These are phyloP conservation scores for Phorcus lineatus DNA, from an alignment of 2,888 invertebrate species.

Conservation along the genomic window DNA sequence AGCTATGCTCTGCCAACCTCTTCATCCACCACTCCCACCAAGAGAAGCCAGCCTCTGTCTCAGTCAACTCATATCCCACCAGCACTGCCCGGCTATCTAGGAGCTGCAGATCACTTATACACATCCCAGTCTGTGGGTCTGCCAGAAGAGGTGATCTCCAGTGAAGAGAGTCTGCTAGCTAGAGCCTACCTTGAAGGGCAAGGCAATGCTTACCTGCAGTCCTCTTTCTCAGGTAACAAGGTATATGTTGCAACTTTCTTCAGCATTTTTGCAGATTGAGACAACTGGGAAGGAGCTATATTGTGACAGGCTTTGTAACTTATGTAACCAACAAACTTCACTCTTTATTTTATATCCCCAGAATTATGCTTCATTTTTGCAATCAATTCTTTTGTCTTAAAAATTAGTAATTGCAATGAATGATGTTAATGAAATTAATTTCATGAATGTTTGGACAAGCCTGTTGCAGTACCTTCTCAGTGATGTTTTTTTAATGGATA, in stretches of 20 bases:
- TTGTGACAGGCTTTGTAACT: neutral
- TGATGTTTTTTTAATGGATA: no score
- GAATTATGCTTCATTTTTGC: no score
- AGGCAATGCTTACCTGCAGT: slow-evolving; percentile 17
- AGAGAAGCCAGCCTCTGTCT: slow-evolving; percentile 23
- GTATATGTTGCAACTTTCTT: slow-evolving; percentile 29
- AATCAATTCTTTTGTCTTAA: no score
- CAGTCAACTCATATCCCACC: neutral
- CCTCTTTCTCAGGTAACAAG: slow-evolving; percentile 30
- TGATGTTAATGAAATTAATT: no score
- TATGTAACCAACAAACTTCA: no score
- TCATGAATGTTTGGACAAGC: no score
- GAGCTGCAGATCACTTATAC: neutral
- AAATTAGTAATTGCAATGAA: no score
- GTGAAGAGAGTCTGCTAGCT: neutral
- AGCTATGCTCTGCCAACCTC: slow-evolving; percentile 40
- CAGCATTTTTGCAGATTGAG: slow-evolving; percentile 8
- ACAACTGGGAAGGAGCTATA: neutral
- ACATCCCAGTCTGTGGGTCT: neutral
- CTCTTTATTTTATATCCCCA: no score
- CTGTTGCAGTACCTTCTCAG: no score
- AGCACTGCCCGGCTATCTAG: neutral
- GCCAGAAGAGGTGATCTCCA: neutral
- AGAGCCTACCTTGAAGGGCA: neutral
- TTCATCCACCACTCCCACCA: slow-evolving; percentile 34